phyloP scores from a whole-genome alignment of 2,888 invertebrate species.

The Gymnocheta viridis region DNA sequence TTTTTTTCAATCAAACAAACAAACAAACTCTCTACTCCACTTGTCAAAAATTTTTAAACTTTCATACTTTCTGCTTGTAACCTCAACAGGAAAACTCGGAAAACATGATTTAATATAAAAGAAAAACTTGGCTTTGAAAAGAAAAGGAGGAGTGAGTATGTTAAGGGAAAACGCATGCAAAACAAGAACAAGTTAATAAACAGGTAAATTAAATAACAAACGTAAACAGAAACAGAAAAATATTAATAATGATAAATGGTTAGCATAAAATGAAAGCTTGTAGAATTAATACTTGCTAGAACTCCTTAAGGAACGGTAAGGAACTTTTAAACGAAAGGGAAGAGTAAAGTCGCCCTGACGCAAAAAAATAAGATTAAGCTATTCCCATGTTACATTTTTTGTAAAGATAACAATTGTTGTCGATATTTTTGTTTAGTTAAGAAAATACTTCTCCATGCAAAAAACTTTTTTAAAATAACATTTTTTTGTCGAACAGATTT shows the following conservation, averaged over 20 bases:
- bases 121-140: background rate
- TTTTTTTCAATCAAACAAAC: conserved; percentile 12
- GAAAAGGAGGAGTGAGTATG: background rate
- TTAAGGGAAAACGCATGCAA: conserved; percentile 9
- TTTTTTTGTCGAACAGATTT: no score
- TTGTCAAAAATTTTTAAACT: conserved; percentile 56
- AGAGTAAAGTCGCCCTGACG: background rate
- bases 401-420: no score
- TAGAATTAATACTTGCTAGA: conserved; percentile 9
- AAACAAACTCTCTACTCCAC: conserved; percentile 12
- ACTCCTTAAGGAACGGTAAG: background rate
- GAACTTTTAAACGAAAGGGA: background rate
- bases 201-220: conserved; percentile 54
- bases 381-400: background rate
- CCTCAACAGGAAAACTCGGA: conserved; percentile 34
- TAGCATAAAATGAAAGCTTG: background rate
- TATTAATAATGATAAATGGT: conserved; percentile 43
- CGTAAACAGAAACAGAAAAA: background rate
- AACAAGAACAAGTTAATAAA: conserved; percentile 36
- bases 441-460: no score
- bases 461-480: no score
- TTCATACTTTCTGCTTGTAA: conserved; percentile 10
- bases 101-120: conserved; percentile 22
- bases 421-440: no score
- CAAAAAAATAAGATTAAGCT: background rate